Conservation (phyloP, 1,140 invertebrate species). For the Octopus sinensis region DNA sequence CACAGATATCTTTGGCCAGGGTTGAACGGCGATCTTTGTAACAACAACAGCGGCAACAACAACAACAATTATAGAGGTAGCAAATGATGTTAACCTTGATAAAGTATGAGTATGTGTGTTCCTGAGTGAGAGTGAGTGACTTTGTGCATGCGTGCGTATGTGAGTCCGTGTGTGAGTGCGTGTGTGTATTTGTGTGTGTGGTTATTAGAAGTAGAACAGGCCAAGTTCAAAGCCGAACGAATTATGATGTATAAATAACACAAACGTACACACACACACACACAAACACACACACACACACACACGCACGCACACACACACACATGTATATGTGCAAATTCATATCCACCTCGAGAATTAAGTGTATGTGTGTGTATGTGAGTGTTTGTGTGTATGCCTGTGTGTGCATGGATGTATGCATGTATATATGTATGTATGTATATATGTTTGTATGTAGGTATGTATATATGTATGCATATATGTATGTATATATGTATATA, state of each 20-base stretch:
- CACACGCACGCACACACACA: background rate
- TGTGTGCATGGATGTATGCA: background rate
- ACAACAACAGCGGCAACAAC: no score
- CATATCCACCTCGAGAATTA: background rate
- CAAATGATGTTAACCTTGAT: no score
- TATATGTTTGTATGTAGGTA: background rate
- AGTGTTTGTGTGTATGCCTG: background rate
- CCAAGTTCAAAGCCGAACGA: background rate
- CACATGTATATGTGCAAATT: background rate
- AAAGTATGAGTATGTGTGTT: no score
- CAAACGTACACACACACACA: constrained; percentile 12
- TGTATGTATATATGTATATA: background rate
- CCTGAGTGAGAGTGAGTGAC: no score
- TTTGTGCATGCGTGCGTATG: background rate
- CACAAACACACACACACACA: background rate
- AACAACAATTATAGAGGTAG: no score
- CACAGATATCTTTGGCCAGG: no score
- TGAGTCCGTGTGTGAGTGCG: background rate
- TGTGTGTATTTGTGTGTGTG: background rate
- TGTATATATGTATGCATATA: background rate
- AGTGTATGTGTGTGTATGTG: background rate
- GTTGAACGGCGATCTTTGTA: no score
- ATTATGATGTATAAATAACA: background rate
- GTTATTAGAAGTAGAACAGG: background rate
- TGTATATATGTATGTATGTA: background rate